A percentile compares a stretch with the other conserved stretches of the same genome.
Evolutionary conservation across 2,888 invertebrate genomes (phyloP).

Genomic region (Trichogramma evanescens): DNA sequence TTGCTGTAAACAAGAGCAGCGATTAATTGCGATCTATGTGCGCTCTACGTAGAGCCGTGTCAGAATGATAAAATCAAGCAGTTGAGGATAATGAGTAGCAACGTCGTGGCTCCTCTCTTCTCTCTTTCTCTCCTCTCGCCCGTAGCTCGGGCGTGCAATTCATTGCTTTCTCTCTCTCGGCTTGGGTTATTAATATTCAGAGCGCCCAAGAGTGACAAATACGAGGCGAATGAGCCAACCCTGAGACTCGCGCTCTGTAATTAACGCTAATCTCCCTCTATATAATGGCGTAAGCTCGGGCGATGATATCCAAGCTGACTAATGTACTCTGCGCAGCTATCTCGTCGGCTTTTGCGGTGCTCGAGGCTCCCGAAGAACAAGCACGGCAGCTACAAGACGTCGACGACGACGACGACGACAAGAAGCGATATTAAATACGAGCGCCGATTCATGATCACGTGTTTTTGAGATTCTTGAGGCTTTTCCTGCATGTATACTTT

Average conservation of each 20-base stretch:
- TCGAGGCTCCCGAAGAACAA: background rate
- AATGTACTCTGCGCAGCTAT: background rate
- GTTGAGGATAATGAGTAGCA: slow-evolving; percentile 38
- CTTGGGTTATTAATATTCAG: slow-evolving; percentile 44
- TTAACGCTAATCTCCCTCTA: slow-evolving; percentile 45
- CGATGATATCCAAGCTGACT: too few relatives aligned
- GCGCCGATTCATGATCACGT: too few relatives aligned
- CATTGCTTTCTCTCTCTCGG: slow-evolving; percentile 31
- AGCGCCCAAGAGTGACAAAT: slow-evolving; percentile 14
- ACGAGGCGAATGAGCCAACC: slow-evolving; percentile 21
- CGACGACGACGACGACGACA: background rate
- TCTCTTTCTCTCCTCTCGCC: too few relatives aligned
- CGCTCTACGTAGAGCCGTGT: slow-evolving; percentile 3
- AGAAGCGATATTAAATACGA: too few relatives aligned
- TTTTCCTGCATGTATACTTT: too few relatives aligned
- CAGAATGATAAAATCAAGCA: slow-evolving; percentile 41
- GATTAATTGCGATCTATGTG: too few relatives aligned
- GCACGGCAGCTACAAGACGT: background rate
- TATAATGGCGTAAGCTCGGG: too few relatives aligned
- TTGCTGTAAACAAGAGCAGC: too few relatives aligned
- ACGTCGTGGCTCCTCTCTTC: background rate
- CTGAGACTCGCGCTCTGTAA: slow-evolving; percentile 37
- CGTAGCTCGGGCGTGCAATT: slow-evolving; percentile 30
- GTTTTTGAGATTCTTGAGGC: too few relatives aligned
- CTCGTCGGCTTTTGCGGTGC: background rate